These are phyloP conservation scores for Leptatherina wallacei DNA, from an alignment of 2,797 vertebrate species.

Conservation along the genomic window DNA sequence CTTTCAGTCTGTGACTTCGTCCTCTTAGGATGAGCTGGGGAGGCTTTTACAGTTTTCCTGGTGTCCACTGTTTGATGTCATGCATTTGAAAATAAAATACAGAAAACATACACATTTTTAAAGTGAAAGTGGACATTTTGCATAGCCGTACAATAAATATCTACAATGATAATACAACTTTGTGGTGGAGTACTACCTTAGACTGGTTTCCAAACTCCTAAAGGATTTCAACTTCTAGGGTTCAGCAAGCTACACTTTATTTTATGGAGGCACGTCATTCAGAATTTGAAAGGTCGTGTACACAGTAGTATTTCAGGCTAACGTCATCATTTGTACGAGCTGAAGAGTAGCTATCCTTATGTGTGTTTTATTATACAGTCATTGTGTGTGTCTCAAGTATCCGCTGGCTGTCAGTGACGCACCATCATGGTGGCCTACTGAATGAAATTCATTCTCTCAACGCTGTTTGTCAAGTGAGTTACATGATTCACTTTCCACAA, in stretches of 20 bases:
- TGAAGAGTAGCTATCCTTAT: background rate
- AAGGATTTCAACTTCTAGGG: background rate
- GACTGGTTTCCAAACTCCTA: background rate
- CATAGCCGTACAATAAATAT: background rate
- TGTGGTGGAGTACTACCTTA: background rate
- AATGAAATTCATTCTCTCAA: background rate
- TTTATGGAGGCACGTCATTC: background rate
- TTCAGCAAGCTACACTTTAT: background rate
- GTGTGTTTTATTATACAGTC: no score
- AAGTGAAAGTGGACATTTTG: background rate
- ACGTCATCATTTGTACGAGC: background rate
- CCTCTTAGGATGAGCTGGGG: background rate
- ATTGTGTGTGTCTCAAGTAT: background rate
- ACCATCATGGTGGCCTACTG: background rate
- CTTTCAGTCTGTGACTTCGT: background rate
- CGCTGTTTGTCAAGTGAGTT: background rate
- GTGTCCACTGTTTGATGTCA: background rate
- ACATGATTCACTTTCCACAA: background rate
- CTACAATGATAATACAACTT: background rate
- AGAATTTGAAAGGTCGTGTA: slow-evolving; percentile 12
- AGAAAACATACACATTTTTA: background rate
- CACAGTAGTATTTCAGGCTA: slow-evolving; percentile 15
- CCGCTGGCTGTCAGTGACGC: background rate
- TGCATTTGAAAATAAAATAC: background rate
- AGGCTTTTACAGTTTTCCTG: background rate